A percentile compares a stretch with the other conserved stretches of the same genome.
Evolutionary conservation across 2,113 vertebrate genomes (phyloP).

Genomic region (Platanista minor): DNA sequence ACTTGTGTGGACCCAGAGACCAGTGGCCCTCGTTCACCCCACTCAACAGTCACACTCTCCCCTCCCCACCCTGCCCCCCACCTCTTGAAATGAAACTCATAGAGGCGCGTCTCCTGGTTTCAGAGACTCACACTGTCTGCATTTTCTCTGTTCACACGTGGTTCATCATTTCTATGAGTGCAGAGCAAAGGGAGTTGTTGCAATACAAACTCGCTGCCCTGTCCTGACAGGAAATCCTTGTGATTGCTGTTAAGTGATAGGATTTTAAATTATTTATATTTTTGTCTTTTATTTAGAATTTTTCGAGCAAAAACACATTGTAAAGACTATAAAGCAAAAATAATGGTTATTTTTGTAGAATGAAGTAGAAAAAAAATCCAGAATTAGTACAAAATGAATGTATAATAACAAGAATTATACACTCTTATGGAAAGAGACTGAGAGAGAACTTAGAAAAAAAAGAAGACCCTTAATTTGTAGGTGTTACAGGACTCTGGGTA

Average conservation of each 20-base stretch:
- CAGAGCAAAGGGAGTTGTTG: neutral
- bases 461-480: neutral
- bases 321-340: neutral
- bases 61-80: too few species aligned
- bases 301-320: constrained; percentile 2
- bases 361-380: neutral
- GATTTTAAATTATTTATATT: neutral
- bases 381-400: neutral
- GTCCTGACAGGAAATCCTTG: neutral
- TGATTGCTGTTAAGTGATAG: neutral
- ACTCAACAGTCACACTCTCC: rapidly evolving
- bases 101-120: rapidly evolving
- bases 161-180: neutral
- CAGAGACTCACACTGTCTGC: rapidly evolving
- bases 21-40: rapidly evolving
- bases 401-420: neutral
- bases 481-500: neutral
- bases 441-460: neutral
- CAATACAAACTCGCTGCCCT: rapidly evolving
- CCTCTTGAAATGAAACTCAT: rapidly evolving
- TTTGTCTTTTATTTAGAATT: neutral
- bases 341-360: neutral
- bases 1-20: neutral
- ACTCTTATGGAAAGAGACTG: neutral
- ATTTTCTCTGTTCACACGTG: neutral